Evolutionary conservation across 2,113 vertebrate genomes (phyloP), one percentile per base, ranked within the genome.

Genomic region (Periophthalmus modestus): DNA sequence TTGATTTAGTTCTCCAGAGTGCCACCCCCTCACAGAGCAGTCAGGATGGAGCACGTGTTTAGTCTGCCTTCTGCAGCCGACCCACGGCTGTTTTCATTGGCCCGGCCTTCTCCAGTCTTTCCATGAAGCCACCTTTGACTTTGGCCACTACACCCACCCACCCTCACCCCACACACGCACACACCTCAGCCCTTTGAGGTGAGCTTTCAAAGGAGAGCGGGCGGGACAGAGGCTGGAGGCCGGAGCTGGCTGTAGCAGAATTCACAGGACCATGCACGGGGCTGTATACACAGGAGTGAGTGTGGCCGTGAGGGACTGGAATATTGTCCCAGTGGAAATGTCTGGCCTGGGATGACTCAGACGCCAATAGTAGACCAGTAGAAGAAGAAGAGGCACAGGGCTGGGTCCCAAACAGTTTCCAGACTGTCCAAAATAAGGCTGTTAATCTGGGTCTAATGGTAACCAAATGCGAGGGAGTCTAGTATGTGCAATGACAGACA

Each of bases 31-130:
- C 71, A 66, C 75, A 75, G 28, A 69, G 69, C 69, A 75, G 61
- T 85, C 87, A 90, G 81, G 90, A 89, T 82, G 90, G 84, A 87
- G 85, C 89, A 93, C 86, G 92, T 94, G 91, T 92, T 92, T 91
- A 93, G 91, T 93, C 91, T 91, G 89, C 82, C 68, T 84, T 79
- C 85, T 81, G 81, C 75, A 69, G 88, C 55, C 68, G 77, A 77
- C 70, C 57, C 58, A 72, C 78, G 68, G 81, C 66, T 88, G 83
- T 92, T 93, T 91, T 92, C 81, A 92, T 84, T 93, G 90, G 89
- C 91, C 71, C 68, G 71, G 76, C 83, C 72, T 80, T 75, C 59
- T 68, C 75, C 71, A 75, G 82, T 80, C 78, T 87, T 89, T 90
- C 88, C 83, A 84, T 71, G 82, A 68, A 77, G 70, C 81, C 66